Percentiles rank a stretch among this genome's conserved stretches.
These are phyloP conservation scores for Mus spretus DNA, from an alignment of 2,797 vertebrate genomes.

Conservation along the genomic window DNA sequence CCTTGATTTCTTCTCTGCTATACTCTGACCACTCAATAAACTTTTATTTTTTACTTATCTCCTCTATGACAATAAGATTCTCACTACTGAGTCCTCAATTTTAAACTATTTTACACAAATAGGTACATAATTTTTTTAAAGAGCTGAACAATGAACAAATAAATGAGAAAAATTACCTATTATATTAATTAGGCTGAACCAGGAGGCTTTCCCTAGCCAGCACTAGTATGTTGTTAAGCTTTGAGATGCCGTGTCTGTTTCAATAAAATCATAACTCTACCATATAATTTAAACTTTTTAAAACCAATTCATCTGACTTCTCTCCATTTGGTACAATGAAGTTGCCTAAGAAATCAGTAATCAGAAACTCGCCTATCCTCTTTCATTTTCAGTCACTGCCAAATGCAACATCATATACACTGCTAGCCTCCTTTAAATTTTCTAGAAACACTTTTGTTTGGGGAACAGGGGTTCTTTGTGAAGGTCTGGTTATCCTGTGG, in stretches of 20 bases:
- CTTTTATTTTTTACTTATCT: constrained; percentile 38
- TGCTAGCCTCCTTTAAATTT: not conserved
- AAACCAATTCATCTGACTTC: constrained; percentile 15
- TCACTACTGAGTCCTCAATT: not conserved
- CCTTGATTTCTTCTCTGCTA: not conserved
- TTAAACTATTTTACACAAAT: constrained; percentile 47
- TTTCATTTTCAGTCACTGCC: not conserved
- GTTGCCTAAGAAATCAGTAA: not conserved
- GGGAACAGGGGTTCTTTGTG: not conserved
- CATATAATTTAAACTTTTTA: constrained; percentile 48
- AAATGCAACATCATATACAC: not conserved
- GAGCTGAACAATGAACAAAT: constrained; percentile 2
- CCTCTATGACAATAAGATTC: constrained; percentile 1
- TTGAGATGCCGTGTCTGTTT: constrained; percentile 32
- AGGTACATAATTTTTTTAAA: not conserved
- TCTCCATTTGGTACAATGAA: not conserved
- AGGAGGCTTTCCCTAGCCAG: not conserved
- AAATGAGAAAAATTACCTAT: not conserved
- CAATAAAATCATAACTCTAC: constrained; percentile 17
- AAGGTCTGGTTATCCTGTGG: not conserved
- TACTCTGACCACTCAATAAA: not conserved
- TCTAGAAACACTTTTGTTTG: not conserved
- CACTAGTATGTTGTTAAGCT: not conserved
- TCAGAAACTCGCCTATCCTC: not conserved
- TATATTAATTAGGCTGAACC: constrained; percentile 26